phyloP scores from a whole-genome alignment of 2,113 vertebrate genomes.

The Aspiorhynchus laticeps region DNA sequence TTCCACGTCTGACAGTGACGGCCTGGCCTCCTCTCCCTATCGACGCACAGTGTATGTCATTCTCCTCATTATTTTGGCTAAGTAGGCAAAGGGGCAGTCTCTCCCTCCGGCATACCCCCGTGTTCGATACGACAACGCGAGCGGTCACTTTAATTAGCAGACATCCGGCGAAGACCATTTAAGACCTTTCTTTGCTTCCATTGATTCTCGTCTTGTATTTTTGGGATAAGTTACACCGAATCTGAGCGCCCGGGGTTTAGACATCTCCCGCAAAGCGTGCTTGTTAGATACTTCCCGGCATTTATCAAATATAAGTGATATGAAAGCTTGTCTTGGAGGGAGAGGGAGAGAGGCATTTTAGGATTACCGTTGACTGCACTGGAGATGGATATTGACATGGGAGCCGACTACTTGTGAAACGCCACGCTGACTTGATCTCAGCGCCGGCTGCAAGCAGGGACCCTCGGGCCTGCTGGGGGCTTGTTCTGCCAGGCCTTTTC shows the following conservation, averaged over 20 bases:
- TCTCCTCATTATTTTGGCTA: conserved; percentile 74
- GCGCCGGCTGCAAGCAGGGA: conserved; percentile 64
- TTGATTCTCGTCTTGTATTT: conserved; percentile 51
- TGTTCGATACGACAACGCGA: conserved; percentile 56
- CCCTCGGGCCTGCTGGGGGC: conserved; percentile 72
- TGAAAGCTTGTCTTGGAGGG: conserved; percentile 45
- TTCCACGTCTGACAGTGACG: conserved; percentile 66
- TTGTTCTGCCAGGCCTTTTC: conserved; percentile 72
- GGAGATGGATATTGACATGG: conserved; percentile 71
- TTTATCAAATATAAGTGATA: conserved; percentile 62
- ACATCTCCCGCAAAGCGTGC: conserved; percentile 26
- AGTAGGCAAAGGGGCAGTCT: conserved; percentile 53
- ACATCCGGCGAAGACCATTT: conserved; percentile 51
- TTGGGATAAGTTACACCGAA: conserved; percentile 14
- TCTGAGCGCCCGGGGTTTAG: conserved; percentile 19
- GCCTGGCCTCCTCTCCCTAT: conserved; percentile 69
- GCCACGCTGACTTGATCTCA: conserved; percentile 72
- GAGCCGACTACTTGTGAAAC: conserved; percentile 72
- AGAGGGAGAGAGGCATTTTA: conserved; percentile 55
- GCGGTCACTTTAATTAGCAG: conserved; percentile 52
- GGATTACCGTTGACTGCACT: conserved; percentile 67
- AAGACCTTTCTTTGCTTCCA: conserved; percentile 45
- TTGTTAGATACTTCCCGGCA: conserved; percentile 42
- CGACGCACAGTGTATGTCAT: conserved; percentile 70
- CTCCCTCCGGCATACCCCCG: conserved; percentile 50